phyloP scores from a whole-genome alignment of 2,888 invertebrate genomes.

The Dicyrtoma fusca region DNA sequence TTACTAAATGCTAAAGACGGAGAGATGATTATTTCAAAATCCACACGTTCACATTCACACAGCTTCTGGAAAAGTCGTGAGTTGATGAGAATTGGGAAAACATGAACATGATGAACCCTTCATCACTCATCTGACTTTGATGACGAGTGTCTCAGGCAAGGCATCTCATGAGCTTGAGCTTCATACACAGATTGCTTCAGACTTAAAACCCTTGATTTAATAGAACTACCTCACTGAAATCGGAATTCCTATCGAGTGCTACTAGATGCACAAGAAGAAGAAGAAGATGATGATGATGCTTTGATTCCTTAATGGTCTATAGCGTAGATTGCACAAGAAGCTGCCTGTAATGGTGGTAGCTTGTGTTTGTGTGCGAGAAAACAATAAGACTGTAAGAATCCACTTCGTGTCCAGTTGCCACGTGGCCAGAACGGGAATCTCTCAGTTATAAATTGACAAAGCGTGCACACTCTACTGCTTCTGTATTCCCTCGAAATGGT shows the following conservation, averaged over 20 bases:
- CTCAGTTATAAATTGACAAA: slow-evolving; percentile 50
- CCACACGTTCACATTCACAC: too few relatives aligned
- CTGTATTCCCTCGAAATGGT: slow-evolving; percentile 42
- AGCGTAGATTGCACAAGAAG: too few relatives aligned
- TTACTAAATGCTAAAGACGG: not conserved
- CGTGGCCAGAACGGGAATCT: slow-evolving; percentile 44
- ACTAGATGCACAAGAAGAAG: too few relatives aligned
- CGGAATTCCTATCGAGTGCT: too few relatives aligned
- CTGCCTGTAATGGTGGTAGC: too few relatives aligned
- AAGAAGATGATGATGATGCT: too few relatives aligned
- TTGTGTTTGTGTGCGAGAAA: slow-evolving; percentile 11
- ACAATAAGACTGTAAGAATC: slow-evolving; percentile 28
- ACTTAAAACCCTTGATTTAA: too few relatives aligned
- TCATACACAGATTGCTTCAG: too few relatives aligned
- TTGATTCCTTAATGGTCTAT: too few relatives aligned
- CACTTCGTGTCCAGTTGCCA: slow-evolving; percentile 47
- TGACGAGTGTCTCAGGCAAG: too few relatives aligned
- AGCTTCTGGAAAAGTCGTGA: slow-evolving; percentile 35
- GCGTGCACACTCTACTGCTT: slow-evolving; percentile 48
- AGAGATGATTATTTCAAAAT: not conserved
- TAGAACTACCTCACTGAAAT: too few relatives aligned
- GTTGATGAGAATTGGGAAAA: slow-evolving; percentile 28
- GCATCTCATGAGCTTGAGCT: too few relatives aligned
- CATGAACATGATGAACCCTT: slow-evolving; percentile 33
- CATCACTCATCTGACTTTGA: slow-evolving; percentile 20